Base-by-base conservation (phyloP, 1,140 invertebrate species). In the Drosophila arizonae region DNA sequence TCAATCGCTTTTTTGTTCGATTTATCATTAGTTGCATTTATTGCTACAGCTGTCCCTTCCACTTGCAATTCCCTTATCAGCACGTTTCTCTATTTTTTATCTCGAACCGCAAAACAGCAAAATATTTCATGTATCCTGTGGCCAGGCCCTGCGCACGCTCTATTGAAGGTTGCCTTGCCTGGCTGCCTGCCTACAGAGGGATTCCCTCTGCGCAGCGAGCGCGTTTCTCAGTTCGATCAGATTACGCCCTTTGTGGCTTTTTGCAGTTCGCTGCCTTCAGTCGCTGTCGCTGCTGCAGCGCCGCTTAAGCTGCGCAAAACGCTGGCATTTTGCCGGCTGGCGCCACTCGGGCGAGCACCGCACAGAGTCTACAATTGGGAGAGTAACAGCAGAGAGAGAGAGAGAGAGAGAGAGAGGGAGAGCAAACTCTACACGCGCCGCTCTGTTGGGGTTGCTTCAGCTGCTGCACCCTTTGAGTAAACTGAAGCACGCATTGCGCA, bases 401-500 rank as follows among this genome's bases (percentile, higher is more conserved):
- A 30, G 17, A 45, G 55, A 45, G 63, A 63, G 58, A 61, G 46
- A 60, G 52, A 15, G 33, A 46, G 39, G 3, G 41, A 45, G 43
- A 46, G 43, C 15, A 10, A 68, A 61, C 39, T 68, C 64, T 68
- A 68, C 70, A 72, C 39, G 15, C 10, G 48, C 8, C 10, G 36
- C 13, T 6, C 10, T 45, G 36, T 51, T 63, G 70, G 70, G 84
- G 76, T 77, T 79, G 58, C 50, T 45, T 58, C 65, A 15, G 33
- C 9, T 43, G 26, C 82, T 88, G 79, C 82, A 88, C 79, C 82
- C 82, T 79, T 88, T 82, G 58, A 54, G 63, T 36, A 39, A 73
- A 56, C 15, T 67, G 62, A 45, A 13, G 13, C n/a, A 8, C 17
- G 21, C 54, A 62, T 11, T 54, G 77, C 84, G 84, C 79, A 82